These are phyloP conservation scores for Platycheirus rosarum DNA, from an alignment of 2,888 invertebrate genomes.

Conservation along the genomic window DNA sequence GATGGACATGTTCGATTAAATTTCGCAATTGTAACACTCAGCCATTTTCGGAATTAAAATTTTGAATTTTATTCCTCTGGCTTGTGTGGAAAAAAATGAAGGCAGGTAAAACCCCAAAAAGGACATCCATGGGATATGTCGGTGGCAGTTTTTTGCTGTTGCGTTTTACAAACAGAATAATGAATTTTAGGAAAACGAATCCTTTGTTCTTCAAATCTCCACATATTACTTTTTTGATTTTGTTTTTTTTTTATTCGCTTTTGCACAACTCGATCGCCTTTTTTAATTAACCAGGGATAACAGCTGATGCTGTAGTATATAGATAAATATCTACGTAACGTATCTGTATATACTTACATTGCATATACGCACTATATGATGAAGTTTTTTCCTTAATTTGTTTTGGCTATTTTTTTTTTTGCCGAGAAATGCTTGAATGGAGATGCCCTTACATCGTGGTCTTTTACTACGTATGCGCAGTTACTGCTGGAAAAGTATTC, in stretches of 20 bases:
- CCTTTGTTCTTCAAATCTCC: slow-evolving; percentile 33
- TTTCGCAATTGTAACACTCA: slow-evolving; percentile 45
- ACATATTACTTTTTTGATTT: slow-evolving; percentile 15
- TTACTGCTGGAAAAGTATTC: neutral
- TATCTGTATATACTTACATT: too few species aligned
- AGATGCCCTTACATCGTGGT: slow-evolving; percentile 15
- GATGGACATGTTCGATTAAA: slow-evolving; percentile 56
- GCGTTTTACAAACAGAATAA: slow-evolving; percentile 55
- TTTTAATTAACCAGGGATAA: slow-evolving; percentile 54
- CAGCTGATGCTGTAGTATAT: slow-evolving; percentile 35
- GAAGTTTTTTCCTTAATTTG: slow-evolving; percentile 36
- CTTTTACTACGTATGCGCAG: slow-evolving; percentile 44
- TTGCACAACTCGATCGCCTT: slow-evolving; percentile 19
- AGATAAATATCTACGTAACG: neutral
- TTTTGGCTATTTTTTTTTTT: slow-evolving; percentile 36
- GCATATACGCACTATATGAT: slow-evolving; percentile 9
- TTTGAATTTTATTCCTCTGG: slow-evolving; percentile 30
- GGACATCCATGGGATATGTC: slow-evolving; percentile 2
- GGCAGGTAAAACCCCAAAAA: neutral
- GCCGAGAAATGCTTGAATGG: slow-evolving; percentile 3
- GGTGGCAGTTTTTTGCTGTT: neutral
- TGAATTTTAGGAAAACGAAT: slow-evolving; percentile 25
- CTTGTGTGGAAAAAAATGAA: neutral
- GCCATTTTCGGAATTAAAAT: slow-evolving; percentile 64
- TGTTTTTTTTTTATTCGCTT: slow-evolving; percentile 2